A percentile compares a stretch with the other conserved stretches of the same genome.
phyloP scores from a whole-genome alignment of 1,140 invertebrate species.

The Diuraphis noxia region DNA sequence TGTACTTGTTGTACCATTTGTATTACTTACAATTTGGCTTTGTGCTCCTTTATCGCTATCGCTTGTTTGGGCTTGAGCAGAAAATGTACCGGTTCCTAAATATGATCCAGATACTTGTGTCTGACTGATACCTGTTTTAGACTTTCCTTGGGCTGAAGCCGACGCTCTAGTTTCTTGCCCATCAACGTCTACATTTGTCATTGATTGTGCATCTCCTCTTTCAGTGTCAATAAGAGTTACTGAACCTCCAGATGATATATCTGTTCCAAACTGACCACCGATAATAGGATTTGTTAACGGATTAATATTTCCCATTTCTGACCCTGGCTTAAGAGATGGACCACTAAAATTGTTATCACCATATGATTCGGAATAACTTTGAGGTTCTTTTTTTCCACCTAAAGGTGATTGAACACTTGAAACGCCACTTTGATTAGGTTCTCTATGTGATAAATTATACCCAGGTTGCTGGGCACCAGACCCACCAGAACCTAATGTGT shows the following conservation, averaged over 20 bases:
- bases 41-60: slow-evolving; percentile 74
- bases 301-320: background rate
- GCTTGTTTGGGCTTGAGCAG: slow-evolving; percentile 77
- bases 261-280: slow-evolving; percentile 27
- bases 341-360: background rate
- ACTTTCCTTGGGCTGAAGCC: slow-evolving; percentile 75
- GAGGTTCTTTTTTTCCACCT: background rate
- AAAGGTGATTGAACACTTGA: background rate
- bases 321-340: background rate
- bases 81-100: slow-evolving; percentile 74
- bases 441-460: background rate
- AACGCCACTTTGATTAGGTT: background rate
- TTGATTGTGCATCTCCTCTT: slow-evolving; percentile 70
- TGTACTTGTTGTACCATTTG: slow-evolving; percentile 73
- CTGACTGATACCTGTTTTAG: slow-evolving; percentile 72
- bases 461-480: background rate
- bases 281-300: background rate
- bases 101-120: slow-evolving; percentile 79
- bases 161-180: slow-evolving; percentile 73
- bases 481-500: background rate
- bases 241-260: slow-evolving; percentile 5
- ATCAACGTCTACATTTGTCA: slow-evolving; percentile 70
- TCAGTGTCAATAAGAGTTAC: slow-evolving; percentile 32
- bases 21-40: slow-evolving; percentile 72
- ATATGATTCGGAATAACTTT: background rate